Evolutionary conservation across 2,113 vertebrate species (phyloP).

Genomic region (Nansenia antarctica): DNA sequence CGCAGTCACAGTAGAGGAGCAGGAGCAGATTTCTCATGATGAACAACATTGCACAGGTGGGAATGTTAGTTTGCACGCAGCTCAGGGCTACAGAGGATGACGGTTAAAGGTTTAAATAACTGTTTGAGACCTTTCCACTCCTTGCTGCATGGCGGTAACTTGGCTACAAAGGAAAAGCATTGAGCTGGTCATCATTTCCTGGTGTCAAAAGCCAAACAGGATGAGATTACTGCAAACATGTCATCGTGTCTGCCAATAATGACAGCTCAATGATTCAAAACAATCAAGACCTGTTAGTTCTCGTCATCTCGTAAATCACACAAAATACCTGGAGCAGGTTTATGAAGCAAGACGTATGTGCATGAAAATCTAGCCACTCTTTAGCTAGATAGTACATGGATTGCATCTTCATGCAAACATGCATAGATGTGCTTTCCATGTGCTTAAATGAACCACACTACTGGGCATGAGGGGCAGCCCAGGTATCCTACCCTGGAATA

Average conservation of each 20-base stretch:
- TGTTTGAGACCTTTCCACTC: slow-evolving; percentile 58
- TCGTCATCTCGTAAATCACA: slow-evolving; percentile 14
- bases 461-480: slow-evolving; percentile 51
- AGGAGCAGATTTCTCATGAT: slow-evolving; percentile 16
- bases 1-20: background rate
- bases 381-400: slow-evolving; percentile 27
- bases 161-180: slow-evolving; percentile 66
- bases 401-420: slow-evolving; percentile 56
- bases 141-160: slow-evolving; percentile 59
- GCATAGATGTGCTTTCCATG: slow-evolving; percentile 51
- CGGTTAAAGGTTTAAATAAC: slow-evolving; percentile 29
- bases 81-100: slow-evolving; percentile 19
- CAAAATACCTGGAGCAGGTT: slow-evolving; percentile 2
- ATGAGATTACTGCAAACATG: slow-evolving; percentile 18
- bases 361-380: background rate
- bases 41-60: slow-evolving; percentile 13
- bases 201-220: slow-evolving; percentile 6
- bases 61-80: slow-evolving; percentile 53
- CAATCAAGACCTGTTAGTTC: slow-evolving; percentile 2
- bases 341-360: slow-evolving; percentile 23
- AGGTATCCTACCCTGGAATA: slow-evolving; percentile 64
- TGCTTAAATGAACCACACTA: slow-evolving; percentile 49
- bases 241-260: slow-evolving; percentile 31
- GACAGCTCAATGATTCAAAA: slow-evolving; percentile 30
- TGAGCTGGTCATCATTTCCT: slow-evolving; percentile 35